Conservation (phyloP, 2,888 invertebrate species). For the Andrena marginata region DNA sequence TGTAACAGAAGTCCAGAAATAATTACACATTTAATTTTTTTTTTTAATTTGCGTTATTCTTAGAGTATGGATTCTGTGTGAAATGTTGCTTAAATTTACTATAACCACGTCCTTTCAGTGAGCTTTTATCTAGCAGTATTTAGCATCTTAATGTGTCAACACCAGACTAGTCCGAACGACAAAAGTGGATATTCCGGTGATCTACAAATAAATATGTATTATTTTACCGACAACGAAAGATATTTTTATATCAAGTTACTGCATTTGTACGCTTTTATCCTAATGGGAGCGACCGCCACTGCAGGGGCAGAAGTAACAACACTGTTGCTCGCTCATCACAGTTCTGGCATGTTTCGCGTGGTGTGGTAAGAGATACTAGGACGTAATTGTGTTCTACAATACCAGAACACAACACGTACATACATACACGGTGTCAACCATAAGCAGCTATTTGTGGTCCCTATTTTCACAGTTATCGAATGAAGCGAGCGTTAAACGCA, state of each 20-base stretch:
- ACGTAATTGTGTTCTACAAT: no score
- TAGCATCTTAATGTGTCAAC: no score
- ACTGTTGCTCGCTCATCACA: not conserved
- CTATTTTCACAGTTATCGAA: conserved; percentile 21
- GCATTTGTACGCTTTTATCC: accelerated
- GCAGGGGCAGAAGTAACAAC: conserved; percentile 13
- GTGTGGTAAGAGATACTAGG: conserved; percentile 25
- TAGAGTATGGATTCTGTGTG: no score
- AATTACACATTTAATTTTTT: no score
- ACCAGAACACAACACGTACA: not conserved
- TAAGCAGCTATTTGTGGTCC: not conserved
- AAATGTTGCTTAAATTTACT: not conserved
- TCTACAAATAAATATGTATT: not conserved
- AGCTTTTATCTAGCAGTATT: not conserved
- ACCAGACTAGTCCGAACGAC: not conserved
- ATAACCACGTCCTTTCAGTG: conserved; percentile 1
- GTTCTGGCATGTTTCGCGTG: conserved; percentile 26
- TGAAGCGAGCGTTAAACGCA: not conserved
- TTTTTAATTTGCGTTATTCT: no score
- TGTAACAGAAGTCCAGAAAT: no score
- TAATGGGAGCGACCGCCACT: not conserved
- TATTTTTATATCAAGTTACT: not conserved
- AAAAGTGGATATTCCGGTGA: not conserved
- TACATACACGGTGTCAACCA: not conserved
- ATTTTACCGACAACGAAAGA: conserved; percentile 2